These are phyloP conservation scores for Cariama cristata DNA, from an alignment of 2,113 vertebrate species.

Conservation along the genomic window DNA sequence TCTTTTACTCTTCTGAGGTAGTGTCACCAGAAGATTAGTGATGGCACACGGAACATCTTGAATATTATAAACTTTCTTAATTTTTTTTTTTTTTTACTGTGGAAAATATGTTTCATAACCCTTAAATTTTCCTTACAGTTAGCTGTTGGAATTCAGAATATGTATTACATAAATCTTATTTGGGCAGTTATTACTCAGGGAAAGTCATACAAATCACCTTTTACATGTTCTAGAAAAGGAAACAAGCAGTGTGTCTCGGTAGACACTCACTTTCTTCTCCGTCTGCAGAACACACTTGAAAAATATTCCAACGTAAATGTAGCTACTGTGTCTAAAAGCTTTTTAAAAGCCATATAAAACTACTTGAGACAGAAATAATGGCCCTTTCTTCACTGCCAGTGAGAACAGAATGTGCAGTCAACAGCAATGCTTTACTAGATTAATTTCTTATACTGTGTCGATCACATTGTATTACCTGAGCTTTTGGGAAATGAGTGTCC, in stretches of 20 bases:
- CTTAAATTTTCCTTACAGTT: not conserved
- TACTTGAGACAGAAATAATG: not conserved
- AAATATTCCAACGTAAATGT: not conserved
- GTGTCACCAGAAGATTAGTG: not conserved
- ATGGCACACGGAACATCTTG: not conserved
- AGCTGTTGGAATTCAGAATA: not conserved
- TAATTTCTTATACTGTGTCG: not conserved
- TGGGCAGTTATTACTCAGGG: not conserved
- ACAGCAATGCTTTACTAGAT: not conserved
- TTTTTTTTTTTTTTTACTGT: not conserved
- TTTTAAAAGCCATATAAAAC: constrained; percentile 29
- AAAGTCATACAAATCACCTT: not conserved
- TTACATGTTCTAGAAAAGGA: not conserved
- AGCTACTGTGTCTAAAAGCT: not conserved
- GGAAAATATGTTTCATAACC: not conserved
- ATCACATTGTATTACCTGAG: not conserved
- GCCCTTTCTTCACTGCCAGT: not conserved
- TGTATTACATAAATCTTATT: not conserved
- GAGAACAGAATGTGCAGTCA: not conserved
- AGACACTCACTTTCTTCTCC: not conserved
- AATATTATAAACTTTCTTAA: not conserved
- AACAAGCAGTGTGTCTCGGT: not conserved
- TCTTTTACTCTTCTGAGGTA: not conserved
- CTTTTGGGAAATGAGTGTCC: not conserved
- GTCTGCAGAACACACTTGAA: not conserved